phyloP scores from a whole-genome alignment of 2,113 vertebrate genomes.

The Mormyrus lacerda region DNA sequence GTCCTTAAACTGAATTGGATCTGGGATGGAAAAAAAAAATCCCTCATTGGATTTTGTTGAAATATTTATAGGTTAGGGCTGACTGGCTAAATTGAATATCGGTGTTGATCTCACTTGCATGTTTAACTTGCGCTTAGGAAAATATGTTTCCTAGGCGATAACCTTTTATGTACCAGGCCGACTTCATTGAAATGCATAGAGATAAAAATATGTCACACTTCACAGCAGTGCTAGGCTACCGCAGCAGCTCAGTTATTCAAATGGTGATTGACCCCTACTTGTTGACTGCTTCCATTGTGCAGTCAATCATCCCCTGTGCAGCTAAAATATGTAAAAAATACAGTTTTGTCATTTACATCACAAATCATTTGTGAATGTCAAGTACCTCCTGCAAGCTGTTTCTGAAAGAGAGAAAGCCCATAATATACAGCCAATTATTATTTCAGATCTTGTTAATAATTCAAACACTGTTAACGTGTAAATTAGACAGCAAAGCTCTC shows the following conservation, averaged over 20 bases:
- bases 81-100: constrained; percentile 99
- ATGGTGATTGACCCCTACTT: constrained; percentile 99
- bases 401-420: constrained; percentile 67
- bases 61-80: constrained; percentile 99
- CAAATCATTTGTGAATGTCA: constrained; percentile 95
- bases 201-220: constrained; percentile 99
- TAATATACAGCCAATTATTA: constrained; percentile 86
- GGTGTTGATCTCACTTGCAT: constrained; percentile 98
- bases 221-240: constrained; percentile 77
- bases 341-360: constrained; percentile 97
- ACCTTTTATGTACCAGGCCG: constrained; percentile 99
- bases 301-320: constrained; percentile 95
- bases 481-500: constrained; percentile 56
- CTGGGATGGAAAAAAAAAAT: constrained; percentile 71
- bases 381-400: constrained; percentile 72
- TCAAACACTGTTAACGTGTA: constrained; percentile 66
- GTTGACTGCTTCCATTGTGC: constrained; percentile 88
- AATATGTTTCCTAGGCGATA: constrained; percentile 99
- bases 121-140: constrained; percentile 99
- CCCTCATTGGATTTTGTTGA: constrained; percentile 98
- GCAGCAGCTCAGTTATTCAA: constrained; percentile 91
- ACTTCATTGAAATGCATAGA: constrained; percentile 99
- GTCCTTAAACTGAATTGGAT: constrained; percentile 96
- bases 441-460: constrained; percentile 75
- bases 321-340: constrained; percentile 90